A percentile compares a stretch with the other conserved stretches of the same genome.
Evolutionary conservation across 1,140 invertebrate genomes (phyloP).

Genomic region (Cotesia typhae): DNA sequence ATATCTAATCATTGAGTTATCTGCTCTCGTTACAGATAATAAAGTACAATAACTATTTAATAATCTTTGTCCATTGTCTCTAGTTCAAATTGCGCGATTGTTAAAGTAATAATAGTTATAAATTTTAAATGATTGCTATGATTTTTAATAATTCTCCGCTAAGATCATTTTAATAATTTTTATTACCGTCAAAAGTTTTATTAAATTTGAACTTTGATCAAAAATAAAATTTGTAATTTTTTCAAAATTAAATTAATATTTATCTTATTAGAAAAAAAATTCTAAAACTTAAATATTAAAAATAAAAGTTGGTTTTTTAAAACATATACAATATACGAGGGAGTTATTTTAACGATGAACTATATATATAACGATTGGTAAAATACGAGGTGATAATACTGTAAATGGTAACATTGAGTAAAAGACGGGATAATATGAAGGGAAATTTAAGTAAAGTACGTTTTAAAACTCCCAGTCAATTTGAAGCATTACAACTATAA

Average conservation of each 20-base stretch:
- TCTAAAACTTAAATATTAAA: too few relatives aligned
- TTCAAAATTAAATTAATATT: too few relatives aligned
- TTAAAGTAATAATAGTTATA: neutral
- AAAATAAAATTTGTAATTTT: too few relatives aligned
- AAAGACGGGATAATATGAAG: conserved; percentile 13
- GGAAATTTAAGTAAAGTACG: conserved; percentile 25
- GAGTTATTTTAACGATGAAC: conserved; percentile 8
- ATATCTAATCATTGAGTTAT: conserved; percentile 7
- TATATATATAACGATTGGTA: conserved; percentile 15
- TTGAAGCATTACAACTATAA: conserved; percentile 23
- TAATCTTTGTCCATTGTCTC: conserved; percentile 37
- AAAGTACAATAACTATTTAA: conserved; percentile 24
- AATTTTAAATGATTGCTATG: conserved; percentile 3
- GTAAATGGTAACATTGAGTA: neutral
- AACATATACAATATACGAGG: neutral
- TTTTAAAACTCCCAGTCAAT: conserved; percentile 25
- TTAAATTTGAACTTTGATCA: too few relatives aligned
- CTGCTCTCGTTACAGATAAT: conserved; percentile 35
- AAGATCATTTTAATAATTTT: too few relatives aligned
- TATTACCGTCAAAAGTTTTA: too few relatives aligned
- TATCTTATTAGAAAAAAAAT: too few relatives aligned
- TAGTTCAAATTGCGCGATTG: conserved; percentile 20
- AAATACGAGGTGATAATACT: conserved; percentile 29
- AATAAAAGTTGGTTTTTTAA: too few relatives aligned
- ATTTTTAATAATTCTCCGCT: too few relatives aligned